phyloP scores from a whole-genome alignment of 2,113 vertebrate species.

The Scomber colias region DNA sequence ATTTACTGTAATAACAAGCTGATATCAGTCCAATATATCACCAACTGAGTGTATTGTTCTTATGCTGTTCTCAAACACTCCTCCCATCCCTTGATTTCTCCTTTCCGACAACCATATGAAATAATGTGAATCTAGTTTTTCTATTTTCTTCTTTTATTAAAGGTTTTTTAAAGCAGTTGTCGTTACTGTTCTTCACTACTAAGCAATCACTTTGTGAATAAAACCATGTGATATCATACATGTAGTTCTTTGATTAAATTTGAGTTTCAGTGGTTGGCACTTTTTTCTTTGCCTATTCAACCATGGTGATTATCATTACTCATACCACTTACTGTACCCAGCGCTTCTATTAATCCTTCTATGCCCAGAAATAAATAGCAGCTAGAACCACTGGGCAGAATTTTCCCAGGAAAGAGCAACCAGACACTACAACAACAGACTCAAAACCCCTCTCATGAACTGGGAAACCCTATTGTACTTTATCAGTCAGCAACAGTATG shows the following conservation, averaged over 20 bases:
- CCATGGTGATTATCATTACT: conserved; percentile 9
- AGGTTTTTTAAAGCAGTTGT: neutral
- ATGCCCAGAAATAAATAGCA: conserved; percentile 15
- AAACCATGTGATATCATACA: neutral
- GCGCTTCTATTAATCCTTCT: neutral
- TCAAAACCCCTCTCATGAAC: conserved; percentile 15
- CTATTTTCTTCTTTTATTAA: too few species aligned
- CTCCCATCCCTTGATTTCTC: too few species aligned
- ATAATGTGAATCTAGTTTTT: too few species aligned
- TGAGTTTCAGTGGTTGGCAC: neutral
- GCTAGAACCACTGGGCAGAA: conserved; percentile 14
- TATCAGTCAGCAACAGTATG: conserved; percentile 3
- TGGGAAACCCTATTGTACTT: conserved; percentile 15
- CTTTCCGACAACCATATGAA: too few species aligned
- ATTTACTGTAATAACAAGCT: too few species aligned
- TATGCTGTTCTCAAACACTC: too few species aligned
- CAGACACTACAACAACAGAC: conserved; percentile 32
- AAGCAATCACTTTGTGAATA: neutral
- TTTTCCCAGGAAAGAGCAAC: conserved; percentile 31
- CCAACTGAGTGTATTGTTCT: too few species aligned
- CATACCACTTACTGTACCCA: neutral
- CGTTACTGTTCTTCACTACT: neutral
- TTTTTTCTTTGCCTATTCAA: neutral
- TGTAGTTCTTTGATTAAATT: conserved; percentile 11
- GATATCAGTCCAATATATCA: too few species aligned